phyloP scores from a whole-genome alignment of 2,113 vertebrate species.

The Nyctibius bracteatus region DNA sequence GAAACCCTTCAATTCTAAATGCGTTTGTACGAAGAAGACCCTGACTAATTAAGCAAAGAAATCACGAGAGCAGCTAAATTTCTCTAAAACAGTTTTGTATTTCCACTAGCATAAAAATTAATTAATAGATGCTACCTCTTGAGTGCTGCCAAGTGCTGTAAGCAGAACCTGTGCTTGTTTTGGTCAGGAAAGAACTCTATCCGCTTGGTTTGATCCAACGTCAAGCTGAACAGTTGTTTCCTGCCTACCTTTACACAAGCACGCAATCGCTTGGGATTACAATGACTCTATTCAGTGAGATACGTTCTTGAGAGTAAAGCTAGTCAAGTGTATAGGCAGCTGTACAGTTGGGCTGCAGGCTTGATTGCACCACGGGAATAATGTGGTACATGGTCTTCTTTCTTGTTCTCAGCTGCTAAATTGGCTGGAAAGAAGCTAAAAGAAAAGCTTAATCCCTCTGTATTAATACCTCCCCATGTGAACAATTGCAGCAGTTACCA shows the following conservation, averaged over 20 bases:
- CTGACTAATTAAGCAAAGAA: not conserved
- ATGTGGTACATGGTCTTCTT: not conserved
- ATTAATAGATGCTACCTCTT: not conserved
- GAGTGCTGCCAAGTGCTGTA: not conserved
- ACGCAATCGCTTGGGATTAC: not conserved
- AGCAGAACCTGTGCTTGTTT: not conserved
- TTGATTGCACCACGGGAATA: not conserved
- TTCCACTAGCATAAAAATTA: not conserved
- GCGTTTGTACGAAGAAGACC: not conserved
- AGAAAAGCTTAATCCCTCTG: not conserved
- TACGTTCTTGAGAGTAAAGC: not conserved
- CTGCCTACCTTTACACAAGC: not conserved
- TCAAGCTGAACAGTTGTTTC: not conserved
- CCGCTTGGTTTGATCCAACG: not conserved
- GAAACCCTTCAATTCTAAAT: not conserved
- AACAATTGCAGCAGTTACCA: not conserved
- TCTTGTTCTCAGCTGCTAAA: constrained; percentile 13
- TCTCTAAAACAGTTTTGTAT: not conserved
- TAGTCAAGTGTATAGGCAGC: not conserved
- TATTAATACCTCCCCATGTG: not conserved
- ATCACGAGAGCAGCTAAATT: not conserved
- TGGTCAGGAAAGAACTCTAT: not conserved
- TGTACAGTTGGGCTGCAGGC: not conserved
- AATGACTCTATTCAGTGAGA: not conserved
- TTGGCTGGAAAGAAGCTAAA: constrained; percentile 1